phyloP scores from a whole-genome alignment of 2,113 vertebrate genomes.

The Sphaerodactylus townsendi region DNA sequence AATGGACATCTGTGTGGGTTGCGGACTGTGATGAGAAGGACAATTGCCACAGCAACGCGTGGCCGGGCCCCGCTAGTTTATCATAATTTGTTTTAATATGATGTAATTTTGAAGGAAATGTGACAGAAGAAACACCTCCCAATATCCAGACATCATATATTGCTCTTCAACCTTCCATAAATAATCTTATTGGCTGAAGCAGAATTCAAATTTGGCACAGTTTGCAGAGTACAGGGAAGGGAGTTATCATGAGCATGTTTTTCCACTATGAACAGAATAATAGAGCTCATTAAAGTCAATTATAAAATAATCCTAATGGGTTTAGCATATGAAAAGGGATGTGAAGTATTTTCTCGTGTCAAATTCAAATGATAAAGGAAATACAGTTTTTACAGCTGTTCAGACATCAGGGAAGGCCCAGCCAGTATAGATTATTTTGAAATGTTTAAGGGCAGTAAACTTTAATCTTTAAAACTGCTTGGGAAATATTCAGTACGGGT shows the following conservation, averaged over 20 bases:
- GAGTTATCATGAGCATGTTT: neutral
- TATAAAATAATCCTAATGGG: neutral
- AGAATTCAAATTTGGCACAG: constrained; percentile 24
- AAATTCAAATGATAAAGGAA: neutral
- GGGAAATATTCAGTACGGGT: constrained; percentile 57
- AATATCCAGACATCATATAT: neutral
- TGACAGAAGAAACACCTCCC: neutral
- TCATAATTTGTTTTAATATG: neutral
- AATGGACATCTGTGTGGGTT: no score
- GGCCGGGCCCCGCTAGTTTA: no score
- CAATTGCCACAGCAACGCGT: no score
- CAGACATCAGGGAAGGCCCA: neutral
- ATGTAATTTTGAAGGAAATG: neutral
- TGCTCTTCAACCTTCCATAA: neutral
- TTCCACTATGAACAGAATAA: constrained; percentile 17
- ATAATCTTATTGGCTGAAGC: constrained; percentile 14
- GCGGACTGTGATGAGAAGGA: no score
- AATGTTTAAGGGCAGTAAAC: constrained; percentile 44
- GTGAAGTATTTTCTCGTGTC: neutral
- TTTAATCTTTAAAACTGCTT: constrained; percentile 51
- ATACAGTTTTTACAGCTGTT: constrained; percentile 19
- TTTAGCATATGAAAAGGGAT: neutral
- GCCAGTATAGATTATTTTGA: constrained; percentile 42
- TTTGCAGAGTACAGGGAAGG: neutral
- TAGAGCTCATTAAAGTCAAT: neutral